These are phyloP conservation scores for Mobula hypostoma DNA, from an alignment of 2,113 vertebrate genomes.

Conservation along the genomic window DNA sequence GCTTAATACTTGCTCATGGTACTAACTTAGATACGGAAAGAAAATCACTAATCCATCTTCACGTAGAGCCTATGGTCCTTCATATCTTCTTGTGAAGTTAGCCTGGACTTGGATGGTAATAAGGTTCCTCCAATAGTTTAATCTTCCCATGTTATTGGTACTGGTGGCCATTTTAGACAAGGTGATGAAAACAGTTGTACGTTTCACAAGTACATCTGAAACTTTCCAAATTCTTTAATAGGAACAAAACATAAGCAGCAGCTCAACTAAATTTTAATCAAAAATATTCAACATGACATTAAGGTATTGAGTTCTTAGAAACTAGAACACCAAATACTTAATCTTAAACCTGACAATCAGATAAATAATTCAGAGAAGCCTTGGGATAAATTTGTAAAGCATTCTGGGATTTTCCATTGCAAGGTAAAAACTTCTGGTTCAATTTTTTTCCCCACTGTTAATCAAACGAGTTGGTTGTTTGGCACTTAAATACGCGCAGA, in stretches of 20 bases:
- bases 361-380: background rate
- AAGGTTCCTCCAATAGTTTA: background rate
- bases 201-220: too few species aligned
- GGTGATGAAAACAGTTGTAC: background rate
- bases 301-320: too few species aligned
- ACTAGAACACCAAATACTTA: background rate
- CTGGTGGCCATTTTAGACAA: background rate
- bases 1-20: too few species aligned
- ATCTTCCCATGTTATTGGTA: background rate
- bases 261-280: too few species aligned
- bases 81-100: background rate
- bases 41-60: background rate
- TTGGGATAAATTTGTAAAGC: background rate
- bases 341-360: background rate
- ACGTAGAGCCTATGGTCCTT: background rate
- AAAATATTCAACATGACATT: too few species aligned
- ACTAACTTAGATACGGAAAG: background rate
- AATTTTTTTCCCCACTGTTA: background rate
- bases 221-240: too few species aligned
- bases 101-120: background rate
- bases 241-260: too few species aligned
- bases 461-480: background rate
- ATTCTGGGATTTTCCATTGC: background rate
- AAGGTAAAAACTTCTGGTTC: background rate
- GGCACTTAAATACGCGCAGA: background rate